Evolutionary conservation across 30 jellyfish, hydroid and myxozoan species (phyloP).

Genomic region (Hydractinia symbiolongicarpus): DNA sequence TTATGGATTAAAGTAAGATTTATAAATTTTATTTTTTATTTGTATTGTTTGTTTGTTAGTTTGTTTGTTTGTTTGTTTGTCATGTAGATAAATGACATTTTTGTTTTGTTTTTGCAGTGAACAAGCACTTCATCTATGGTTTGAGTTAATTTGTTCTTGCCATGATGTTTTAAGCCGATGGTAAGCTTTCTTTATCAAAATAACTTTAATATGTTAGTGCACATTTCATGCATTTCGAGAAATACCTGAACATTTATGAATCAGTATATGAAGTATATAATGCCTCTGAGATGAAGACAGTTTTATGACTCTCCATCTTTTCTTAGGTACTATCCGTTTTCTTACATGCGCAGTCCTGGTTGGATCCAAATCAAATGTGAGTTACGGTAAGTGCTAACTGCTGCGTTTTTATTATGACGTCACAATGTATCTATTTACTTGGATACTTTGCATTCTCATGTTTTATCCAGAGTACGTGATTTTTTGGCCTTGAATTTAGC

Average conservation of each 20-base stretch:
- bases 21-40: neutral
- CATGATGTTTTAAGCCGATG: conserved; percentile 53
- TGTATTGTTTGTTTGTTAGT: neutral
- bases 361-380: conserved; percentile 97
- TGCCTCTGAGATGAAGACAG: no score
- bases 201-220: no score
- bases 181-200: conserved; percentile 8
- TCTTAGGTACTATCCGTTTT: conserved; percentile 72
- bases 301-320: no score
- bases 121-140: conserved; percentile 93
- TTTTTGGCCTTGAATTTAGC: no score
- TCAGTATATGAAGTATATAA: no score
- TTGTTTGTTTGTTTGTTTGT: neutral
- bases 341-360: conserved; percentile 86
- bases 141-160: conserved; percentile 72
- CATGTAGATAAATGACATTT: neutral
- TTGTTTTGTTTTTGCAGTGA: conserved; percentile 48
- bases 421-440: no score
- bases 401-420: no score
- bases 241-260: no score
- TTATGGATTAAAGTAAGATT: conserved; percentile 86
- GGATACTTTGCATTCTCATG: no score
- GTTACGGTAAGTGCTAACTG: conserved; percentile 43
- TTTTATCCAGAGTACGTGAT: no score
- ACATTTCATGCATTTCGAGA: no score